Conservation (phyloP, 2,888 invertebrate genomes). For the Zaprionus obscuricornis region DNA sequence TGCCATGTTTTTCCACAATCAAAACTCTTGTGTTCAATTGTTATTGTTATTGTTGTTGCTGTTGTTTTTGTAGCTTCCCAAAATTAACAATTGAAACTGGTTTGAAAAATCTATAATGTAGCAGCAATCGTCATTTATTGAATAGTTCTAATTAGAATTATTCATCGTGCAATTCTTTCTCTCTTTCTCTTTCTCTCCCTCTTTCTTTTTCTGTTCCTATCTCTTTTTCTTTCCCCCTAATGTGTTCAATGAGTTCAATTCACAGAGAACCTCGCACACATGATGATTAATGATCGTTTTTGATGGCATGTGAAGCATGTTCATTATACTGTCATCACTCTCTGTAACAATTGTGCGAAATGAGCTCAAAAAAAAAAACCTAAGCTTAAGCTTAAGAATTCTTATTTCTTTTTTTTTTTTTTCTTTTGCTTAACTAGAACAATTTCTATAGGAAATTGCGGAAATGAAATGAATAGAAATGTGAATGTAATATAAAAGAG, state of each 20-base stretch:
- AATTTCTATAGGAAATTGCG: too few relatives aligned
- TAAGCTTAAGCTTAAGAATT: conserved; percentile 1
- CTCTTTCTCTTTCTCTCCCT: too few relatives aligned
- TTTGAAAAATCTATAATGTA: conserved; percentile 31
- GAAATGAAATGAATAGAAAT: too few relatives aligned
- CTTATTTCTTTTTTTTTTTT: not conserved
- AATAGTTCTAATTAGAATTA: conserved; percentile 79
- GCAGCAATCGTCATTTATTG: too few relatives aligned
- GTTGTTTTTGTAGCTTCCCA: too few relatives aligned
- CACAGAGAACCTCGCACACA: conserved; percentile 23
- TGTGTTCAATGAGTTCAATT: conserved; percentile 50
- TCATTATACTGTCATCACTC: conserved; percentile 71
- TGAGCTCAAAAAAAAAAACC: conserved; percentile 26
- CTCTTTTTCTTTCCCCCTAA: not conserved
- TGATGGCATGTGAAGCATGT: conserved; percentile 38
- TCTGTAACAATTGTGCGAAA: conserved; percentile 47
- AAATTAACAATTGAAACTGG: conserved; percentile 42
- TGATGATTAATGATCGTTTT: conserved; percentile 65
- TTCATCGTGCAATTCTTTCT: conserved; percentile 50
- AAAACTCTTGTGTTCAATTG: too few relatives aligned
- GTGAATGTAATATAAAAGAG: too few relatives aligned
- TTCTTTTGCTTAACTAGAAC: conserved; percentile 31
- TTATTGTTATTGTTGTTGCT: too few relatives aligned
- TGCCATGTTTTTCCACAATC: conserved; percentile 40
- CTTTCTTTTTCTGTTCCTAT: conserved; percentile 12